Conservation (phyloP, 2,113 vertebrate species). For the Gymnorhina tibicen region DNA sequence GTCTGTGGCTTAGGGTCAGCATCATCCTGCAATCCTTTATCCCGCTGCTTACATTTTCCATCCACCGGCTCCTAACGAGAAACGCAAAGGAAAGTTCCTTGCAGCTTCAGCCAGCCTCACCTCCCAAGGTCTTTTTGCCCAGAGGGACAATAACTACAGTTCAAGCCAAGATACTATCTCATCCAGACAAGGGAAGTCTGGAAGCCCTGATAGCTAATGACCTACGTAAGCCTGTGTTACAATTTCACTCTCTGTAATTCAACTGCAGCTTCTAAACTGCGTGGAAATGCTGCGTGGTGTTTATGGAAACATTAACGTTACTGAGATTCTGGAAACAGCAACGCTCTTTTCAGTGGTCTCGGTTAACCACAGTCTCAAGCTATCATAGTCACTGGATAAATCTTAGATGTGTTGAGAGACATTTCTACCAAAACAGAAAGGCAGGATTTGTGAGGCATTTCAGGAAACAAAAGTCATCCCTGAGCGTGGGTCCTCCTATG, state of each 20-base stretch:
- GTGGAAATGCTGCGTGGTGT: background rate
- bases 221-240: background rate
- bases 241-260: conserved; percentile 17
- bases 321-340: background rate
- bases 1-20: background rate
- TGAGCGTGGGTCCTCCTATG: background rate
- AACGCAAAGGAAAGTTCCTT: conserved; percentile 23
- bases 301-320: background rate
- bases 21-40: background rate
- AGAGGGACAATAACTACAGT: conserved; percentile 34
- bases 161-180: conserved; percentile 57
- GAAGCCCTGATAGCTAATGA: conserved; percentile 48
- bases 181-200: conserved; percentile 54
- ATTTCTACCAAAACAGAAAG: background rate
- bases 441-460: background rate
- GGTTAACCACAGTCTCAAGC: background rate
- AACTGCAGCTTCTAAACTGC: background rate
- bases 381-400: background rate
- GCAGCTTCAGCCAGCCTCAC: background rate
- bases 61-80: background rate
- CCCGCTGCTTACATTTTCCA: background rate
- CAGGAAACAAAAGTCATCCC: background rate
- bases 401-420: background rate
- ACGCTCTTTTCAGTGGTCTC: background rate
- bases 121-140: conserved; percentile 32